phyloP scores from a whole-genome alignment of 2,797 vertebrate species.

The Pseudocheirus occidentalis region DNA sequence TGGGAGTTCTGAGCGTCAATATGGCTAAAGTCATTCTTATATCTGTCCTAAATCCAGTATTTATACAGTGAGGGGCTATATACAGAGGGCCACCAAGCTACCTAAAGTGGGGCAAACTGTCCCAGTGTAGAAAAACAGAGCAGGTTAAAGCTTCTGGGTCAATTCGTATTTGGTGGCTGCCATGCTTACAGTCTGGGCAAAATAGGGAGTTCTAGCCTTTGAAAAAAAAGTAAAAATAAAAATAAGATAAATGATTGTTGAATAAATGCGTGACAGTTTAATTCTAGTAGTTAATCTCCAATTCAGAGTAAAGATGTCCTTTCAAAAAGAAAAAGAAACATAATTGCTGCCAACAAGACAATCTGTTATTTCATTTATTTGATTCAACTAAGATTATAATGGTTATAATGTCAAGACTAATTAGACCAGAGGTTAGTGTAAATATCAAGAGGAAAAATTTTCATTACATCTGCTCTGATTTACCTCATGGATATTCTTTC shows the following conservation, averaged over 20 bases:
- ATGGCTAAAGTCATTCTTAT: background rate
- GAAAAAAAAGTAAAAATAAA: background rate
- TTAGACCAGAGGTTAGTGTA: conserved; percentile 78
- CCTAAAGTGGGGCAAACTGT: background rate
- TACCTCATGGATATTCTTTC: conserved; percentile 76
- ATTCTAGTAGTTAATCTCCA: background rate
- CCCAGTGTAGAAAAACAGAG: background rate
- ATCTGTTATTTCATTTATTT: conserved; percentile 73
- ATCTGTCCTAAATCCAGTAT: background rate
- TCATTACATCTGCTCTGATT: conserved; percentile 79
- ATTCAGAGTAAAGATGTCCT: conserved; percentile 36
- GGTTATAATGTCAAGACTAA: conserved; percentile 79
- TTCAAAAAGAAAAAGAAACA: conserved; percentile 70
- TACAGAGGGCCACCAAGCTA: background rate
- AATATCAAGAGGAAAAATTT: conserved; percentile 76
- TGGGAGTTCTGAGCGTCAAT: background rate
- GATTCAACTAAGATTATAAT: conserved; percentile 62
- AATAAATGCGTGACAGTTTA: background rate
- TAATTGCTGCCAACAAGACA: conserved; percentile 66
- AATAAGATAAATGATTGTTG: background rate
- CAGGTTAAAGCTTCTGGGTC: background rate
- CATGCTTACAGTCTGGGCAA: background rate
- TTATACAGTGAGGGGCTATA: background rate
- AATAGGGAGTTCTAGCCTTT: background rate
- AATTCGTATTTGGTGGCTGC: background rate